These are phyloP conservation scores for Netelia virgata DNA, from an alignment of 2,888 invertebrate genomes.

Conservation along the genomic window DNA sequence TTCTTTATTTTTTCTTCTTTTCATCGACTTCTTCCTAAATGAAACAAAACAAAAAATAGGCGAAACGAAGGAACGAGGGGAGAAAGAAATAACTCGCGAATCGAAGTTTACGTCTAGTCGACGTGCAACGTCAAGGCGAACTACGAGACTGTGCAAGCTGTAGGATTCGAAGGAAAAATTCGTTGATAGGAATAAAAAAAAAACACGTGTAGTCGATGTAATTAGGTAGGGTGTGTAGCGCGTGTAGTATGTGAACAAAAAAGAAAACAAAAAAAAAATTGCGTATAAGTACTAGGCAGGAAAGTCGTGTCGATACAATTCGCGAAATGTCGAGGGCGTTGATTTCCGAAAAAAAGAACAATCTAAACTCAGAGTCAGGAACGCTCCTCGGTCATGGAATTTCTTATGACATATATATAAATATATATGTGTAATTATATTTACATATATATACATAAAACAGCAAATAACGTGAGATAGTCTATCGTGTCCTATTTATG, in stretches of 20 bases:
- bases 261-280: constrained; percentile 22
- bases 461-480: constrained; percentile 68
- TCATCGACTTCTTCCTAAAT: not conserved
- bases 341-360: not conserved
- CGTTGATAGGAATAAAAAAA: constrained; percentile 39
- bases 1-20: not conserved
- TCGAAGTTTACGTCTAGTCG: constrained; percentile 68
- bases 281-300: not conserved
- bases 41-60: not conserved
- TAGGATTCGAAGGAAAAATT: constrained; percentile 53
- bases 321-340: not conserved
- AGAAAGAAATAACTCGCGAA: constrained; percentile 2
- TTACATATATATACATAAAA: constrained; percentile 46
- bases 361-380: not conserved
- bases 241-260: constrained; percentile 6
- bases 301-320: not conserved
- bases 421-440: constrained; percentile 28
- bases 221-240: constrained; percentile 49
- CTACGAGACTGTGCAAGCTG: constrained; percentile 29
- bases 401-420: constrained; percentile 40
- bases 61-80: not conserved
- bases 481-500: constrained; percentile 80
- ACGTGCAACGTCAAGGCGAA: constrained; percentile 58
- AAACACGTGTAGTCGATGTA: constrained; percentile 57
- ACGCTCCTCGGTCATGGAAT: constrained; percentile 5